Evolutionary conservation across 2,888 invertebrate genomes (phyloP), one percentile per base, ranked within the genome.

Genomic region (Melanostoma scalare): DNA sequence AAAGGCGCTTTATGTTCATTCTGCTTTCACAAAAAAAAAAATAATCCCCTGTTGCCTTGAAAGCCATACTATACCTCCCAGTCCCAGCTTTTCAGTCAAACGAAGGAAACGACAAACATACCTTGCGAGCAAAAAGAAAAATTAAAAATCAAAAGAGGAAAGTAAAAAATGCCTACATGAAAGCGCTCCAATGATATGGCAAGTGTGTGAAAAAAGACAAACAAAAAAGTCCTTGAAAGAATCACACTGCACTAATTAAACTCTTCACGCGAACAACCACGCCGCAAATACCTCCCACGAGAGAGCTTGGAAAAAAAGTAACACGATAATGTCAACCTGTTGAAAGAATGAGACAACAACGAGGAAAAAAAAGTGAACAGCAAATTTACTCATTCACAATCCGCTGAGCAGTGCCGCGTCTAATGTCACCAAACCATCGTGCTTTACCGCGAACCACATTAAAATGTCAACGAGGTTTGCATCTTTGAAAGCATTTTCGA

Each of bases 41-140:
- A 65, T 78, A 78, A 78, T 72, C 72, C 60, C 33, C 48, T 48
- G 52, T 79, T 61, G 68, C 79, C 79, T 79, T 79, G 79, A 68
- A 58, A 63, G 52, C 60, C 53, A 55, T 60, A 42, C 20, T 20
- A 20, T 20, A 52, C 44, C 44, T 9, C 20, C 35, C 35, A 61
- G 42, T 55, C 36, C 50, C 6, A 55, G 6, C 38, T 35, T 31
- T 46, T 61, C 63, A 63, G 38, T 48, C 53, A 38, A 35, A 10
- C 36, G 2, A 33, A 44, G 55, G 4, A 44, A 44, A 50, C 48
- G 10, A 36, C 33, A 50, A 20, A 63, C 20, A 20, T 20, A 20
- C n/a, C n/a, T n/a, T n/a, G n/a, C 20, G 20, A 63, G 6, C 8
- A 5, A 10, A 67, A 67, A 52, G 4, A 33, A 3, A 35, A 53